A percentile compares a stretch with the other conserved stretches of the same genome.
These are phyloP conservation scores for Melangyna quadrimaculata DNA, from an alignment of 2,888 invertebrate genomes.

Conservation along the genomic window DNA sequence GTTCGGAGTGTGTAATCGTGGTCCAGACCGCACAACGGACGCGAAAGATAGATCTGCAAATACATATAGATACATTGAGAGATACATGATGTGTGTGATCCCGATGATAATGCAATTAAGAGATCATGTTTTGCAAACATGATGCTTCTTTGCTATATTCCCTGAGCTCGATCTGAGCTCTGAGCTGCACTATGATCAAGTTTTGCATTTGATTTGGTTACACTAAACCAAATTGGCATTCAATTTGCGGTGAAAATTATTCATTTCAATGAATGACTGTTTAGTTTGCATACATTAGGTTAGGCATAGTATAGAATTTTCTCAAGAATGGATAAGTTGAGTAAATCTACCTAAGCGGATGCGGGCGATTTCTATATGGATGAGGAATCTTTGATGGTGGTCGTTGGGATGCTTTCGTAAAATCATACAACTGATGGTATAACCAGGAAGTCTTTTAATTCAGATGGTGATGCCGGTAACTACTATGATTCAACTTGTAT, in stretches of 20 bases:
- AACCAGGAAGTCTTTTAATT: slow-evolving; percentile 35
- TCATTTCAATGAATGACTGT: slow-evolving; percentile 23
- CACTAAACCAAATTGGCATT: slow-evolving; percentile 67
- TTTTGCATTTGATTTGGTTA: slow-evolving; percentile 65
- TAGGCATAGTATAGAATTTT: background rate
- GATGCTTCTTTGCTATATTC: slow-evolving; percentile 4
- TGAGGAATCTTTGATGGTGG: slow-evolving; percentile 47
- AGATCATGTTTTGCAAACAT: slow-evolving; percentile 64
- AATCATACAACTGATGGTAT: background rate
- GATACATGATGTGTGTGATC: slow-evolving; percentile 47
- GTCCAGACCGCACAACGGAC: slow-evolving; percentile 54
- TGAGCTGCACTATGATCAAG: slow-evolving; percentile 14
- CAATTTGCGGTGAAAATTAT: slow-evolving; percentile 58
- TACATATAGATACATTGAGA: slow-evolving; percentile 16
- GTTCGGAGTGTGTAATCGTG: slow-evolving; percentile 46
- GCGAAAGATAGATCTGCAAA: slow-evolving; percentile 32
- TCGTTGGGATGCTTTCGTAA: slow-evolving; percentile 21
- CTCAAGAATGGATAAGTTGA: background rate
- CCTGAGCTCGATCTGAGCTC: background rate
- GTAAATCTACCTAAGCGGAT: background rate
- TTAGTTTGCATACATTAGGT: background rate
- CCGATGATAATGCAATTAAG: slow-evolving; percentile 68
- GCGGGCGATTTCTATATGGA: background rate
- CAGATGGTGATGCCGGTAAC: background rate
- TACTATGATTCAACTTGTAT: background rate